A percentile compares a stretch with the other conserved stretches of the same genome.
These are phyloP conservation scores for Cirrhinus molitorella DNA, from an alignment of 2,797 vertebrate genomes.

Conservation along the genomic window DNA sequence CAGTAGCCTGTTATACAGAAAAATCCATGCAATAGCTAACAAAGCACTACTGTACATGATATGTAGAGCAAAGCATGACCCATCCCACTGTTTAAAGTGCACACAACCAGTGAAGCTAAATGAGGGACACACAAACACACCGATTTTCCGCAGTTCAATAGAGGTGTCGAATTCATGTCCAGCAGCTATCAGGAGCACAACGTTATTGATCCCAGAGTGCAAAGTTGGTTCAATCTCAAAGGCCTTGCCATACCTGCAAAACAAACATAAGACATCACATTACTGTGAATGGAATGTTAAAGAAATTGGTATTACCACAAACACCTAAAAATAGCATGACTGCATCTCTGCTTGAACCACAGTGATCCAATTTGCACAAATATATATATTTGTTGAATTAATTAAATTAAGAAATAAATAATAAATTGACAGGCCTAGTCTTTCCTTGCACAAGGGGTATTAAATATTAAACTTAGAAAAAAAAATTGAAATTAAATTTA, in stretches of 20 bases:
- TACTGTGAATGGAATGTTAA: neutral
- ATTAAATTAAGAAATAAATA: neutral
- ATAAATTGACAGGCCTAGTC: no score
- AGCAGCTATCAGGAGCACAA: conserved; percentile 87
- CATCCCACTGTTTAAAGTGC: neutral
- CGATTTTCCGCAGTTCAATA: conserved; percentile 85
- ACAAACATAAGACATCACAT: neutral
- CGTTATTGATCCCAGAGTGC: conserved; percentile 87
- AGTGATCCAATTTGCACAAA: neutral
- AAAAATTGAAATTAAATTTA: neutral
- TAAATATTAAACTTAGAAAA: neutral
- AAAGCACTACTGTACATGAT: conserved; percentile 2
- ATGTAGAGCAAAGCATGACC: neutral
- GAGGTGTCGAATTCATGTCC: conserved; percentile 88
- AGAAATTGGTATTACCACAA: conserved; percentile 3
- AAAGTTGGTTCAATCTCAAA: conserved; percentile 88
- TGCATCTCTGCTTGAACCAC: neutral
- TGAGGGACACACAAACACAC: conserved; percentile 67
- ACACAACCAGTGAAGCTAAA: conserved; percentile 16
- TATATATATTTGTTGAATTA: neutral
- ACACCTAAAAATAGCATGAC: neutral
- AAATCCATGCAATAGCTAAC: neutral
- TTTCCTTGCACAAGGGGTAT: neutral
- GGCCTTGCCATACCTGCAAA: conserved; percentile 87
- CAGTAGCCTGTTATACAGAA: neutral